These are phyloP conservation scores for Papilio protenor DNA, from an alignment of 2,888 invertebrate species.

Conservation along the genomic window DNA sequence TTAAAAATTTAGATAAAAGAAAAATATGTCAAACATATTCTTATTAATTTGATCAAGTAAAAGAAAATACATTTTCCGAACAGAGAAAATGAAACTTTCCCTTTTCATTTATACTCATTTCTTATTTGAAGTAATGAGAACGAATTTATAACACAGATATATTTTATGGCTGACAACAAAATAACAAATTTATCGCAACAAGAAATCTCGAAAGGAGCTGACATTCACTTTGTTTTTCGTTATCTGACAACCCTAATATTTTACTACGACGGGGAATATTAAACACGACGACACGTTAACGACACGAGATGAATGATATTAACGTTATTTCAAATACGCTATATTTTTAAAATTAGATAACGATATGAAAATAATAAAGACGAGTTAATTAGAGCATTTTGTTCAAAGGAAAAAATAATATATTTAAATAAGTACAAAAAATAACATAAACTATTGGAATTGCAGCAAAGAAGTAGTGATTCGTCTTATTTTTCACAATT, in stretches of 20 bases:
- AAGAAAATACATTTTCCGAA: not conserved
- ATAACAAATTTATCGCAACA: conserved; percentile 43
- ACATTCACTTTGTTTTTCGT: conserved; percentile 43
- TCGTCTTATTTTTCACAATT: too few relatives aligned
- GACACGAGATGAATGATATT: conserved; percentile 2
- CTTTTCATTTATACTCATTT: conserved; percentile 29
- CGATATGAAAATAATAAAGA: too few relatives aligned
- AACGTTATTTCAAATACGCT: too few relatives aligned
- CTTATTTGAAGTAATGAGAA: conserved; percentile 36
- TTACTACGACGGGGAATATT: conserved; percentile 28
- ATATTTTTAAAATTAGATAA: too few relatives aligned
- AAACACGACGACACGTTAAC: conserved; percentile 30
- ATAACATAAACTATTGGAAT: too few relatives aligned
- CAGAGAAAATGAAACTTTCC: not conserved
- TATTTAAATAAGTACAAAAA: too few relatives aligned
- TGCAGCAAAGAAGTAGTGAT: too few relatives aligned
- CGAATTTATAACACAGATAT: conserved; percentile 39
- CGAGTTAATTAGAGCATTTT: too few relatives aligned
- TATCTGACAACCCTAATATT: conserved; percentile 43
- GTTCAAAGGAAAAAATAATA: too few relatives aligned
- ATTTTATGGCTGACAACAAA: conserved; percentile 38
- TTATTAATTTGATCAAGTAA: not conserved
- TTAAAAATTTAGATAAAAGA: not conserved
- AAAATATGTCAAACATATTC: not conserved
- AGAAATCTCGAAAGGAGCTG: conserved; percentile 42